Base-by-base conservation (phyloP, 92 coral and sea anemone genomes). In the Heliopora coerulea region DNA sequence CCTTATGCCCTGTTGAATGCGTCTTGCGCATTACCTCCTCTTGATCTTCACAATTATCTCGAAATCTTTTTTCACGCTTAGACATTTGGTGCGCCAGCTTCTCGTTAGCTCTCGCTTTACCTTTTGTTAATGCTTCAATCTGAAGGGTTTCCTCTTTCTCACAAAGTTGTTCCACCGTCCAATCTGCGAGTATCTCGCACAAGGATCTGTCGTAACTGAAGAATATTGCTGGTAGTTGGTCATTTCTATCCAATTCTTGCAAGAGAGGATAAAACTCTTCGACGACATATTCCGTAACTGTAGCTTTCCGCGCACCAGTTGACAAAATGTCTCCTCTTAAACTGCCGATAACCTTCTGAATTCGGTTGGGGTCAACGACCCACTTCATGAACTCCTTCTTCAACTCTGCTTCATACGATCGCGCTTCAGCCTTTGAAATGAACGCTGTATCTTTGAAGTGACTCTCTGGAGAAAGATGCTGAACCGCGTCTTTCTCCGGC, bases 401-500 rank as follows among this genome's bases (percentile, higher is more conserved):
- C 54, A 88, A 67, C 0, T 63, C 86, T 23, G 48, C 49, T 72
- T 88, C 91, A 65, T 88, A 88, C 52, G 57, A 52, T 32, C 86
- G 62, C 27, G 80, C 89, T 18, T 40, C 65, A 0, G 49, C 68
- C 54, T 81, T 88, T 13, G 68, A 60, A 48, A 88, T 81, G 32
- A 88, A 56, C 46, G 60, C 72, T 13, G 21, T 62, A 46, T 80
- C 86, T 32, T 63, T 15, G 54, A 88, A 88, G 57, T 80, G 73
- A 26, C 44, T 40, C 61, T 81, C 86, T 21, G 91, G 91, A 35
- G 48, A 59, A 17, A 84, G 78, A 28, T 46, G 25, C 88, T 84
- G 48, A 3, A 82, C 20, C 3, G 89, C 52, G 26, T 79, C 91
- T 62, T 68, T 75, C 67, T 81, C 80, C 24, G 75, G 84, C 69